A percentile compares a stretch with the other conserved stretches of the same genome.
phyloP scores from a whole-genome alignment of 2,113 vertebrate species.

The Nothobranchius furzeri region DNA sequence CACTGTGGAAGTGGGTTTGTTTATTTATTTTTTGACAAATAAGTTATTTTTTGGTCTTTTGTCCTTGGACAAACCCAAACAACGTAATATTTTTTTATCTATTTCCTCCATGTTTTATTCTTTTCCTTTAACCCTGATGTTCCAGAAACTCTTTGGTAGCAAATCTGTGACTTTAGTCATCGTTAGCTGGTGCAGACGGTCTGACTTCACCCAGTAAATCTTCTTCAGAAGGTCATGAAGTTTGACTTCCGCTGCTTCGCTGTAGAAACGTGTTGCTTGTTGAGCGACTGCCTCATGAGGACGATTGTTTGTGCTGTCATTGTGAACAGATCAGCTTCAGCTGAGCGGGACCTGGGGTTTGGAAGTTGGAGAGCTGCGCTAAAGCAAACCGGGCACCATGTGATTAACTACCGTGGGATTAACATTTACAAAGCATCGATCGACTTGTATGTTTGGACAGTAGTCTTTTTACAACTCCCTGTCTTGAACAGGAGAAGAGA shows the following conservation, averaged over 20 bases:
- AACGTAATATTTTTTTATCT: too few relatives aligned
- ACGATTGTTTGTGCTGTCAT: constrained; percentile 7
- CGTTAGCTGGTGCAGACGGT: too few relatives aligned
- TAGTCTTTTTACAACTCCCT: not conserved
- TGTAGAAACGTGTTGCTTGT: not conserved
- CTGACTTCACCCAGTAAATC: constrained; percentile 3
- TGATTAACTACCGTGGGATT: not conserved
- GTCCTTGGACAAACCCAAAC: too few relatives aligned
- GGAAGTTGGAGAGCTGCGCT: not conserved
- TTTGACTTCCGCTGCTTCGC: not conserved
- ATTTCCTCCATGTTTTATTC: too few relatives aligned
- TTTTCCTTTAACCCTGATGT: too few relatives aligned
- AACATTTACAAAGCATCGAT: not conserved
- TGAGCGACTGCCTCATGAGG: not conserved
- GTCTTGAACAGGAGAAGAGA: not conserved
- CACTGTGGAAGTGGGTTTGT: too few relatives aligned
- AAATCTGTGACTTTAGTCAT: too few relatives aligned
- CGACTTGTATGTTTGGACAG: not conserved
- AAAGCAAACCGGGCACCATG: not conserved
- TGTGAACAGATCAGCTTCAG: not conserved
- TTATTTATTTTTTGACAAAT: too few relatives aligned
- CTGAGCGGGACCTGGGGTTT: not conserved
- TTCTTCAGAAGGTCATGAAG: constrained; percentile 17
- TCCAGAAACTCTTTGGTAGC: too few relatives aligned
- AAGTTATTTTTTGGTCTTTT: too few relatives aligned